These are phyloP conservation scores for Iselma pallidipennis DNA, from an alignment of 2,888 invertebrate genomes.

Conservation along the genomic window DNA sequence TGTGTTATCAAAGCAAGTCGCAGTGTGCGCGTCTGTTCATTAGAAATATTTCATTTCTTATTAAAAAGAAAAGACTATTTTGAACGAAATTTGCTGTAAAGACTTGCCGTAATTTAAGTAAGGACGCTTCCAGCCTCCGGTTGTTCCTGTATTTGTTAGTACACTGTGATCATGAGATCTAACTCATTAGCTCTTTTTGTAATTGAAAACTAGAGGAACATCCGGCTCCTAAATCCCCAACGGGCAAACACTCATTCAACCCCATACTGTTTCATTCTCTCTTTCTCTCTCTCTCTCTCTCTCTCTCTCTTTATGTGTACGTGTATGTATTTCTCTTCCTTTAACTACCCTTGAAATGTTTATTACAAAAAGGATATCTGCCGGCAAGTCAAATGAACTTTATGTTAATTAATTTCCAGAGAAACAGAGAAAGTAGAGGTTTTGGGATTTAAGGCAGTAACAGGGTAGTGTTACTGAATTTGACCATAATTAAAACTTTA, in stretches of 20 bases:
- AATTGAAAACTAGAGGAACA: conserved; percentile 31
- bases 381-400: conserved; percentile 20
- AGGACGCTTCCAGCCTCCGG: background rate
- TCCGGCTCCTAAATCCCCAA: conserved; percentile 17
- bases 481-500: background rate
- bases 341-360: conserved; percentile 5
- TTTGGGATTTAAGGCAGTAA: background rate
- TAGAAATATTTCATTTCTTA: background rate
- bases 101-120: background rate
- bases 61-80: too few species aligned
- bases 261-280: conserved; percentile 7
- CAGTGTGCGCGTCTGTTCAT: background rate
- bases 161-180: conserved; percentile 21
- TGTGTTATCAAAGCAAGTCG: background rate
- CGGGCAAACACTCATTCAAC: conserved; percentile 13
- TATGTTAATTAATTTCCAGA: conserved; percentile 21
- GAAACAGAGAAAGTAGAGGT: background rate
- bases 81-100: background rate
- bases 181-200: conserved; percentile 35
- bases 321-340: too few species aligned
- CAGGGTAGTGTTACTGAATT: background rate
- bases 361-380: conserved; percentile 19
- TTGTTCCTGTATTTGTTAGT: background rate
- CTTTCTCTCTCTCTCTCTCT: background rate
- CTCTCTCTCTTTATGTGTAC: background rate